A percentile compares a stretch with the other conserved stretches of the same genome.
These are phyloP conservation scores for Phenganax stokvisi DNA, from an alignment of 92 coral and sea anemone genomes.

Conservation along the genomic window DNA sequence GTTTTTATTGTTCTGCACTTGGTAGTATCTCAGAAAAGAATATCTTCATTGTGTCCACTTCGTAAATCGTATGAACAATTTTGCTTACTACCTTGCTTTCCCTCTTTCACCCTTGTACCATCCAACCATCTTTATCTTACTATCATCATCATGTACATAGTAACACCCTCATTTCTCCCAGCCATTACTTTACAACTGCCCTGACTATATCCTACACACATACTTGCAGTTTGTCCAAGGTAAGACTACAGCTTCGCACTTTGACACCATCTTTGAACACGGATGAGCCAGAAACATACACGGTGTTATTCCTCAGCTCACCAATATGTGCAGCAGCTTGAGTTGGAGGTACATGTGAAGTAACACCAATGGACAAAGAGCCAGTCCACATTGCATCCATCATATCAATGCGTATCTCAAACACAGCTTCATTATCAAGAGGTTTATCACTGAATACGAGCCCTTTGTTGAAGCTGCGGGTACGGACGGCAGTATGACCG, in stretches of 20 bases:
- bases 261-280: slow-evolving; percentile 78
- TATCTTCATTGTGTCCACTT: no score
- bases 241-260: slow-evolving; percentile 71
- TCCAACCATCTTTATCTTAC: no score
- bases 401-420: slow-evolving; percentile 86
- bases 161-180: no score
- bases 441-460: slow-evolving; percentile 82
- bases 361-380: slow-evolving; percentile 79
- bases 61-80: neutral
- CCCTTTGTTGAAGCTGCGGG: slow-evolving; percentile 68
- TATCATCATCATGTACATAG: no score
- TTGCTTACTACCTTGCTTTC: no score
- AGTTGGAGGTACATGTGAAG: slow-evolving; percentile 68
- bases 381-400: slow-evolving; percentile 79
- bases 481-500: slow-evolving; percentile 66
- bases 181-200: no score
- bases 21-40: no score
- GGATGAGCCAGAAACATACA: slow-evolving; percentile 74
- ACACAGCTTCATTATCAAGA: slow-evolving; percentile 74
- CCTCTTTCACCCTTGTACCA: no score
- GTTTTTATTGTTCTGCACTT: no score
- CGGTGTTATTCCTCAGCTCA: slow-evolving; percentile 84
- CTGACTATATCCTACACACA: neutral
- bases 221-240: slow-evolving; percentile 85
- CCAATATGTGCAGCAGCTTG: slow-evolving; percentile 64